A percentile compares a stretch with the other conserved stretches of the same genome.
These are phyloP conservation scores for Semotilus atromaculatus DNA, from an alignment of 2,797 vertebrate genomes.

Conservation along the genomic window DNA sequence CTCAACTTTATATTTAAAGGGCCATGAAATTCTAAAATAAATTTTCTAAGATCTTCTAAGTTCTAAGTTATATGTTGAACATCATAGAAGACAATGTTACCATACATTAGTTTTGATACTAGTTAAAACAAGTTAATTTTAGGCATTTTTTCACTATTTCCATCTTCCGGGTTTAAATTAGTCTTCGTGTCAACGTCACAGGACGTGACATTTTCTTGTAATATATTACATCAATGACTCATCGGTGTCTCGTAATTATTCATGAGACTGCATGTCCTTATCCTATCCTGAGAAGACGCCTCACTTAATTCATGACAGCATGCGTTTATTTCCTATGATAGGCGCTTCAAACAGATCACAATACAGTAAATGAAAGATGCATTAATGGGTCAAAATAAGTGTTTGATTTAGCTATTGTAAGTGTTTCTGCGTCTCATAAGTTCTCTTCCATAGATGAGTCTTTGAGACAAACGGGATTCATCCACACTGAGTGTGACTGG, in stretches of 20 bases:
- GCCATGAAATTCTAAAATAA: too few species aligned
- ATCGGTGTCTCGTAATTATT: not conserved
- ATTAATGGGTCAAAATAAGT: not conserved
- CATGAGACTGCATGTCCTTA: not conserved
- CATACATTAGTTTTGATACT: too few species aligned
- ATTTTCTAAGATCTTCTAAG: too few species aligned
- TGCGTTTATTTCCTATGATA: not conserved
- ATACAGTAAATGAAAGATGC: not conserved
- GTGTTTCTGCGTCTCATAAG: not conserved
- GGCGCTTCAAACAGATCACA: not conserved
- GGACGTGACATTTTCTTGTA: not conserved
- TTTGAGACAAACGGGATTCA: not conserved
- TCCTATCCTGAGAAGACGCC: not conserved
- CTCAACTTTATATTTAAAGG: not conserved
- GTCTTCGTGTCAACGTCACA: not conserved
- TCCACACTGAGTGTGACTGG: not conserved
- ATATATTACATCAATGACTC: not conserved
- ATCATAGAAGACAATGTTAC: too few species aligned
- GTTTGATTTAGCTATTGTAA: not conserved
- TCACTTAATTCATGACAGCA: not conserved
- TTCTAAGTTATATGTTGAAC: too few species aligned
- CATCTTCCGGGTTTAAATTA: not conserved
- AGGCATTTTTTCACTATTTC: not conserved
- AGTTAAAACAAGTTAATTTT: too few species aligned
- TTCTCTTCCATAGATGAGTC: not conserved